A percentile compares a stretch with the other conserved stretches of the same genome.
Conservation (phyloP, 2,888 invertebrate genomes). For the Hydraecia micacea region DNA sequence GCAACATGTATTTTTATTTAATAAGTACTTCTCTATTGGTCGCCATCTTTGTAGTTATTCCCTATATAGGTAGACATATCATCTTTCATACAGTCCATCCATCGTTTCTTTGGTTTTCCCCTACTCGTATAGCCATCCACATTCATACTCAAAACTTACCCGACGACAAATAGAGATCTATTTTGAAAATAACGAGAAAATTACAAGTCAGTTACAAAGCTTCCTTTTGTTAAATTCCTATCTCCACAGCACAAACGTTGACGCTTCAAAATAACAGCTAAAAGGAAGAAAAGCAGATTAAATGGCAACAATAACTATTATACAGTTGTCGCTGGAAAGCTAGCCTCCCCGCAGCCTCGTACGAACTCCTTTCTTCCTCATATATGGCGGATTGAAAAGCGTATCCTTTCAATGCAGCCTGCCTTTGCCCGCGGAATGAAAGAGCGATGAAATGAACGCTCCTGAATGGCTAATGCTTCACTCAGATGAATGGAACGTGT, state of each 20-base stretch:
- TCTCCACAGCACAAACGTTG: background rate
- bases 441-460: conserved; percentile 72
- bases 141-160: background rate
- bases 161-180: background rate
- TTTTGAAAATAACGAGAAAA: background rate
- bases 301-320: conserved; percentile 61
- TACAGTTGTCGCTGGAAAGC: conserved; percentile 56
- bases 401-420: conserved; percentile 74
- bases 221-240: background rate
- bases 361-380: conserved; percentile 52
- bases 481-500: conserved; percentile 69
- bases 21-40: too few species aligned
- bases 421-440: conserved; percentile 68
- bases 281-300: conserved; percentile 58
- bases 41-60: too few species aligned
- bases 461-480: conserved; percentile 78
- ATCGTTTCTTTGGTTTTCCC: background rate
- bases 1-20: background rate
- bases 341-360: conserved; percentile 41
- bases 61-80: background rate
- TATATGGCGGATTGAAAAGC: conserved; percentile 68
- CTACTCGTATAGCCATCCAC: background rate
- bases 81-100: background rate
- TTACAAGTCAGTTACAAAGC: background rate
- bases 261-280: conserved; percentile 29